Base-by-base conservation (phyloP, 2,888 invertebrate species). In the Conomelus anceps region DNA sequence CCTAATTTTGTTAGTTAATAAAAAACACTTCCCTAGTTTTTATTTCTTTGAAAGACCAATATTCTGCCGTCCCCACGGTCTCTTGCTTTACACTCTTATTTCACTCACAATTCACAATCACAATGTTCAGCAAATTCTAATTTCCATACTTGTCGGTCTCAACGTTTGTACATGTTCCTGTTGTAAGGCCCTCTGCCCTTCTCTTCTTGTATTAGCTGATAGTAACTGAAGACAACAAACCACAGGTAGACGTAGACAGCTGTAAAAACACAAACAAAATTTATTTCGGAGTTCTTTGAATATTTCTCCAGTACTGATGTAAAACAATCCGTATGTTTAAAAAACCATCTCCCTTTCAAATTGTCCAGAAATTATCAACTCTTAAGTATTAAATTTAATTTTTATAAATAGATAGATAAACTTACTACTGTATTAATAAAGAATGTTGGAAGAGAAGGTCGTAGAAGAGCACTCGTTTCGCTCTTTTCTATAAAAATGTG, bases 171-270 rank as follows among this genome's bases (percentile, higher is more conserved):
- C 22, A 29, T 29, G 11, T 96, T 96, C 92, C 96, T 96, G 91
- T 95, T 94, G 93, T 97, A 97, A n/a, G 96, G 94, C 86, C 96
- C 96, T 90, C 96, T 93, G 91, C 96, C 95, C 92, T 95, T 96
- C 91, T 97, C 96, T 91, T 96, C 95, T 91, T 95, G 94, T 84
- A 96, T 94, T 91, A 96, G 95, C 91, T 96, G 94, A 93, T 96
- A 97, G 93, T 96, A 96, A 92, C 97, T 97, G 94, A 96, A 97
- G 88, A 97, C 96, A 88, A 97, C 97, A 92, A 95, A 94, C 97
- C 97, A 97, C 93, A 97, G 95, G 93, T 97, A 98, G 89, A 96
- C 94, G 93, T 96, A 96, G 34, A 97, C 93, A 91, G 95, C 97
- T 97, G 95, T 86, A 95, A 95, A 91, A 91, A 91, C n/a, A n/a